Base-by-base conservation (phyloP, 2,888 invertebrate genomes). In the Drosophila basisetae region DNA sequence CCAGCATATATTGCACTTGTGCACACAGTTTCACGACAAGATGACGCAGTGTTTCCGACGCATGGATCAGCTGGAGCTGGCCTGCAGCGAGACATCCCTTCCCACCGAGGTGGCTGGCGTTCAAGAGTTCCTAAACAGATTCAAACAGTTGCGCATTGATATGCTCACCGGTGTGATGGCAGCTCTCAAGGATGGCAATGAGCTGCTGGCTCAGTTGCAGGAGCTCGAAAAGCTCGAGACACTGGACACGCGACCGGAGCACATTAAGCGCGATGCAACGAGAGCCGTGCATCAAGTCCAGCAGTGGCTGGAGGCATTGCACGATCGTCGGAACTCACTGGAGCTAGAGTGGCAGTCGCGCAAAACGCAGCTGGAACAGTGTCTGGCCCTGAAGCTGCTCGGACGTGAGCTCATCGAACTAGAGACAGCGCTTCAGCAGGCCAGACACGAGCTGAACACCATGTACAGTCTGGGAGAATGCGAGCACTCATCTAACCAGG, bases 101-200 rank as follows among this genome's bases (percentile, higher is more conserved):
- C 96, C 97, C 25, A 94, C 95, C 59, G 96, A 97, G 88, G 96
- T 96, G 72, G 95, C 96, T 65, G 95, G 95, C 4, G 96, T 97
- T 43, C 95, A 96, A 90, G 95, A 94, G 81, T 95, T 96, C 88
- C 94, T 97, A 30, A 95, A 95, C 69, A 95, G 95, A 91, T 95
- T 97, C 84, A 96, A 96, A 89, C 96, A 96, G 80, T 94, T 96
- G 76, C 94, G 96, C 71, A 95, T 96, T 89, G 94, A 95, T 60
- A 95, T 97, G 92, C 94, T 97, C 68, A 97, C 97, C 80, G 94
- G 96, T 9, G 95, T 97, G 4, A 96, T 97, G 95, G 94, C 95
- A n/a, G 96, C 97, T 4, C 94, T 98, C 58, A 96, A 97, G 91
- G 95, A 96, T 79, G 97, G 97, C 58, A 96, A 97, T 91, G 94